A percentile compares a stretch with the other conserved stretches of the same genome.
These are phyloP conservation scores for Eptatretus atami DNA, from an alignment of 2,797 vertebrate genomes.

Conservation along the genomic window DNA sequence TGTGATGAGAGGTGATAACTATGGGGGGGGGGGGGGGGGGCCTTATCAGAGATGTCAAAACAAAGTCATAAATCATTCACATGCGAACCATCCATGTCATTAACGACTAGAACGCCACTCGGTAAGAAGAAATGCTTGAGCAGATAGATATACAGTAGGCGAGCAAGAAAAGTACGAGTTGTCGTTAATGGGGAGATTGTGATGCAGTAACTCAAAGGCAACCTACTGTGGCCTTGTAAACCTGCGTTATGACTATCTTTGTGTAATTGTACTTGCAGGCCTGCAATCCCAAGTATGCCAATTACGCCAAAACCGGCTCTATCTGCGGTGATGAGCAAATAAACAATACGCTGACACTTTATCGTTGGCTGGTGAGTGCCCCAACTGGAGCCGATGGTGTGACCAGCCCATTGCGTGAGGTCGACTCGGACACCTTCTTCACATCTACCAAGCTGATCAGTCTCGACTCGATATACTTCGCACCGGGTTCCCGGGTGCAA, in stretches of 20 bases:
- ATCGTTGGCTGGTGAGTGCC: conserved; percentile 58
- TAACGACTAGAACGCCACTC: too few relatives aligned
- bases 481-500: conserved; percentile 49
- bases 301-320: conserved; percentile 54
- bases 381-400: conserved; percentile 44
- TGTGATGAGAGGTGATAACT: too few relatives aligned
- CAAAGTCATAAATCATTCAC: too few relatives aligned
- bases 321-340: conserved; percentile 54
- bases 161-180: too few relatives aligned
- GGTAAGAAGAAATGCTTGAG: too few relatives aligned
- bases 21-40: too few relatives aligned
- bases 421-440: conserved; percentile 81
- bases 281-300: conserved; percentile 49
- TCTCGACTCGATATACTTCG: conserved; percentile 64
- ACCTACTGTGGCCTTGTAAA: too few relatives aligned
- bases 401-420: conserved; percentile 54
- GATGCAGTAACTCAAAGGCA: too few relatives aligned
- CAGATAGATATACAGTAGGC: too few relatives aligned
- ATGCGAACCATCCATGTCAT: too few relatives aligned
- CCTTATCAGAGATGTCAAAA: too few relatives aligned
- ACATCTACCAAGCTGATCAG: conserved; percentile 65
- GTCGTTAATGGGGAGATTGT: too few relatives aligned
- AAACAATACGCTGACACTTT: conserved; percentile 46
- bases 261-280: conserved; percentile 20
- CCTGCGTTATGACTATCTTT: neutral